Base-by-base conservation (phyloP, 2,113 vertebrate genomes). In the Girardinichthys multiradiatus region DNA sequence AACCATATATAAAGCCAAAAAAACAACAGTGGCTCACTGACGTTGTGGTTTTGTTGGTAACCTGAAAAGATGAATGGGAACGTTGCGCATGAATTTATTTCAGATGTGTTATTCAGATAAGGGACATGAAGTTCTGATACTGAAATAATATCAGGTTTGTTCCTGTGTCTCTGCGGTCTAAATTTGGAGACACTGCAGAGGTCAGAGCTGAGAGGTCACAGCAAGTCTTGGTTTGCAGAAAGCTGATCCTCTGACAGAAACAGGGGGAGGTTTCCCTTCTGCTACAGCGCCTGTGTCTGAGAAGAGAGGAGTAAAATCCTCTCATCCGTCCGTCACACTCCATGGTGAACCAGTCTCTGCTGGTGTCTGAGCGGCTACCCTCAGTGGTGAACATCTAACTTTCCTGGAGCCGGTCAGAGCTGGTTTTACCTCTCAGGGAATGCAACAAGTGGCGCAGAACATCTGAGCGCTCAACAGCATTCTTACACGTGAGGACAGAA, bases 191-290 rank as follows among this genome's bases (percentile, higher is more conserved):
- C 2, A 35, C 37, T 14, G 15, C 60, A 42, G 45, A 37, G 85
- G 78, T 77, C 60, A 72, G 54, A 75, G 57, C 27, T 78, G 51
- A 74, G 67, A 75, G 64, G 45, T 86, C 71, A 80, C 78, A 63
- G 31, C 54, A 37, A 78, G 77, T 87, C 79, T 86, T 74, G 72
- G 75, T 87, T 90, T 82, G 65, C 80, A 86, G 90, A 91, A 91
- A 92, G 54, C 29, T 78, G 88, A 91, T 89, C 82, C 79, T 67
- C 8, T 4, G 39, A 79, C 72, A 79, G 79, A 67, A 77, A 85
- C 78, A 75, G 70, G 63, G 68, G 62, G 81, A 79, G 75, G 80
- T 76, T 78, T 66, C 51, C 70, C 72, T 45, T 61, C 72, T 78
- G 31, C 80, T 58, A 68, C 73, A 39, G 21, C 2, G 26, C 13